These are phyloP conservation scores for Busseola fusca DNA, from an alignment of 2,888 invertebrate genomes.

Conservation along the genomic window DNA sequence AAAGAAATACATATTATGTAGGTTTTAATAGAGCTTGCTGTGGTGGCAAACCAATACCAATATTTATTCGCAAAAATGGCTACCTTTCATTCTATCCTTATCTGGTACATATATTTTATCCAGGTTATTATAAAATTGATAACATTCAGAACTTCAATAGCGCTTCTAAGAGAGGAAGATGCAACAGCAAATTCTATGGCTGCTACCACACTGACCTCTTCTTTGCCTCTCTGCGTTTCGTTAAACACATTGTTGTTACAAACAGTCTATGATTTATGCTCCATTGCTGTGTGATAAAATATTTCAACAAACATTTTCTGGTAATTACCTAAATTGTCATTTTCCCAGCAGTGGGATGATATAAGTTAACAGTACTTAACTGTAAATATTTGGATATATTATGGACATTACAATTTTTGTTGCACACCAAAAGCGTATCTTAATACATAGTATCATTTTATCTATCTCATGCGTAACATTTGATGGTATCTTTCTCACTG, in stretches of 20 bases:
- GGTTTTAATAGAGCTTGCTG: neutral
- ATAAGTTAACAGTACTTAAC: neutral
- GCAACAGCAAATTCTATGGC: neutral
- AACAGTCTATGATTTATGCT: neutral
- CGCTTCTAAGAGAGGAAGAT: neutral
- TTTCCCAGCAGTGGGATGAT: neutral
- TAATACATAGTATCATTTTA: neutral
- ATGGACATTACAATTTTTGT: neutral
- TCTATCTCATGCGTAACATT: neutral
- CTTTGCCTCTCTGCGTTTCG: neutral
- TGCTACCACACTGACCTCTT: neutral
- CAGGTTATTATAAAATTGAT: neutral
- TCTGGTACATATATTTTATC: neutral
- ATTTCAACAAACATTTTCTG: neutral
- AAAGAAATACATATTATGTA: neutral
- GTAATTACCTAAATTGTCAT: neutral
- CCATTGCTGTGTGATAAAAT: neutral
- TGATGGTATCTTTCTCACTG: neutral
- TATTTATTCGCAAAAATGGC: neutral
- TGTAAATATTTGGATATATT: neutral
- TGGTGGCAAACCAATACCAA: conserved; percentile 2
- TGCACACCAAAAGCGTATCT: neutral
- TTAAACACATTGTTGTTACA: neutral
- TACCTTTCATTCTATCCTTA: neutral
- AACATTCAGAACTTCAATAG: neutral